Conservation (phyloP, 2,113 vertebrate genomes). For the Tympanuchus pallidicinctus region DNA sequence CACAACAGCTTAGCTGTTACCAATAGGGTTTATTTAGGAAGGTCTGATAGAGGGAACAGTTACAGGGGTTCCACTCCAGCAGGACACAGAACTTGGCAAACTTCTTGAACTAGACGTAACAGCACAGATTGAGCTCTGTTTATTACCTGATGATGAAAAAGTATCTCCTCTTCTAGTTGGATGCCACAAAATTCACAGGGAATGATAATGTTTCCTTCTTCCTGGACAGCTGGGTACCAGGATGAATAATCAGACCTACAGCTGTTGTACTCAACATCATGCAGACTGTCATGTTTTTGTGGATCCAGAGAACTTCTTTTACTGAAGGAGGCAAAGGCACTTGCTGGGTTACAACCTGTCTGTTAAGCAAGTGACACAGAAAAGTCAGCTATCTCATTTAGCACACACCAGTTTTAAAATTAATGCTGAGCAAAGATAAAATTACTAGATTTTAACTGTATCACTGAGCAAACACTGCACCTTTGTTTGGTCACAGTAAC, state of each 20-base stretch:
- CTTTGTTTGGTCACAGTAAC: background rate
- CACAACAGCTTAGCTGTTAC: background rate
- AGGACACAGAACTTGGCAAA: background rate
- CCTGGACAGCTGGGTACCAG: conserved; percentile 72
- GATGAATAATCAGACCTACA: conserved; percentile 62
- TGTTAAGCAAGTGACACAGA: conserved; percentile 38
- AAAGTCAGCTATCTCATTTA: background rate
- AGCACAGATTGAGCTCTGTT: background rate
- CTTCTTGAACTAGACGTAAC: rapidly evolving
- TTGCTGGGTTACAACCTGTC: conserved; percentile 92
- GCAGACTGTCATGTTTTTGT: background rate
- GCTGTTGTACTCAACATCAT: background rate
- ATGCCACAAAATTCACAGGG: conserved; percentile 97
- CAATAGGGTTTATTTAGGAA: background rate
- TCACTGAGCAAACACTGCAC: background rate
- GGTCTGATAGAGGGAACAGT: background rate
- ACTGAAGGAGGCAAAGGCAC: conserved; percentile 87
- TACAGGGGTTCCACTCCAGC: background rate
- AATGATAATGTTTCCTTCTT: conserved; percentile 82
- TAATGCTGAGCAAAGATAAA: background rate
- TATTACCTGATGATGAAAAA: conserved; percentile 96
- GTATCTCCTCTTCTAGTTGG: conserved; percentile 87
- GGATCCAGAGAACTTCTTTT: conserved; percentile 78
- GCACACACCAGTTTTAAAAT: background rate
- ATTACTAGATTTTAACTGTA: background rate